Evolutionary conservation across 2,888 invertebrate genomes (phyloP).

Genomic region (Corythucha ciliata): DNA sequence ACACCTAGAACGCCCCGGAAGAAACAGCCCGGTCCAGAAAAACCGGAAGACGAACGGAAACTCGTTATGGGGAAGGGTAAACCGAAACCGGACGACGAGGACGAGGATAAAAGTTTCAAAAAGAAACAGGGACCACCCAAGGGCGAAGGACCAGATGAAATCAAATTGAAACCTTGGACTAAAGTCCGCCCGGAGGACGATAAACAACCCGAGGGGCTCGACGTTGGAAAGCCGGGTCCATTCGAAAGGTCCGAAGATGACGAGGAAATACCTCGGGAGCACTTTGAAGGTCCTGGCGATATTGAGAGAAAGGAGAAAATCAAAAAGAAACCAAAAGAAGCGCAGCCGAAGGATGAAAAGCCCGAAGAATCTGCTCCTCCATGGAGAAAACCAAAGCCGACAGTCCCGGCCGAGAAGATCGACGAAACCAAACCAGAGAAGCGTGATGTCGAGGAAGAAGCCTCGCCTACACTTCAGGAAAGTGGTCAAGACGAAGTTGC

Average conservation of each 20-base stretch:
- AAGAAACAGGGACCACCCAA: not conserved
- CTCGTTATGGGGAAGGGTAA: slow-evolving; percentile 32
- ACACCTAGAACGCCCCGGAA: slow-evolving; percentile 15
- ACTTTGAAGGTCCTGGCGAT: too few species aligned
- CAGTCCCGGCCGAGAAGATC: not conserved
- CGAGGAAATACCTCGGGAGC: not conserved
- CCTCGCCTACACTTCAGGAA: too few species aligned
- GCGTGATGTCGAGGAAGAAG: too few species aligned
- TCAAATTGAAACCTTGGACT: not conserved
- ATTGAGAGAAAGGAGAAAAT: too few species aligned
- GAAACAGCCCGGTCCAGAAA: slow-evolving; percentile 16
- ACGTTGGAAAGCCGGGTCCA: not conserved
- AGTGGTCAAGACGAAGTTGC: too few species aligned
- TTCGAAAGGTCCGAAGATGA: not conserved
- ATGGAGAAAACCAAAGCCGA: not conserved
- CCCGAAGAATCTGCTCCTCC: not conserved
- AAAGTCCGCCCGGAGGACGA: slow-evolving; percentile 23
- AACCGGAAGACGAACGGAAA: slow-evolving; percentile 29
- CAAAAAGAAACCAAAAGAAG: too few species aligned
- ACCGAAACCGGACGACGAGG: slow-evolving; percentile 18
- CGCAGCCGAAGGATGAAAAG: not conserved
- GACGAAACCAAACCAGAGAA: not conserved
- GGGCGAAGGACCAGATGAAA: not conserved
- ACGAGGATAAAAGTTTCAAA: not conserved
- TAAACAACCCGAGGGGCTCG: slow-evolving; percentile 28